Conservation (phyloP, 2,888 invertebrate genomes). For the Stenchaetothrips biformis region DNA sequence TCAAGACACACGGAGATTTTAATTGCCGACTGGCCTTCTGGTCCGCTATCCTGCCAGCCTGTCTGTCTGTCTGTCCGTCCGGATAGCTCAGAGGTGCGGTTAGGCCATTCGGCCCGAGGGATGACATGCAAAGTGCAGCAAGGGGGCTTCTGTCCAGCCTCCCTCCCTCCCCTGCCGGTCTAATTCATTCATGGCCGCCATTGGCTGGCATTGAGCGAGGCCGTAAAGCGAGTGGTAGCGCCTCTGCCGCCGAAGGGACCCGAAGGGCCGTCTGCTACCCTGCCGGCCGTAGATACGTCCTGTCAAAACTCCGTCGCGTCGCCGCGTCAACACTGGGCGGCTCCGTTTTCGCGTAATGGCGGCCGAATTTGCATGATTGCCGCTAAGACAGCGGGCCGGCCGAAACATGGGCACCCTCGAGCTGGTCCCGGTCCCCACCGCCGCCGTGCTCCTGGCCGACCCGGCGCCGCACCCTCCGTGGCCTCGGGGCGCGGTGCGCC, state of each 20-base stretch:
- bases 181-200: constrained; percentile 7
- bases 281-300: neutral
- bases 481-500: neutral
- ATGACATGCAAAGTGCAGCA: neutral
- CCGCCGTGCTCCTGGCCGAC: neutral
- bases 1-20: constrained; percentile 3
- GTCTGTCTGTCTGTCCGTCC: neutral
- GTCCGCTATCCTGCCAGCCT: too few species aligned
- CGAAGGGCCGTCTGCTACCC: neutral
- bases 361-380: neutral
- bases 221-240: neutral
- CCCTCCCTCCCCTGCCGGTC: neutral
- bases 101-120: neutral
- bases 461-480: neutral
- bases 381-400: neutral
- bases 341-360: neutral
- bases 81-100: neutral
- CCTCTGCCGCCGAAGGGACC: neutral
- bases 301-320: too few species aligned
- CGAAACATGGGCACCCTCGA: neutral
- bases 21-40: neutral
- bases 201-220: neutral
- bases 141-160: neutral
- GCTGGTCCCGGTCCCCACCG: neutral
- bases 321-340: neutral